Conservation (phyloP, 2,888 invertebrate genomes). For the Rosalia funebris region DNA sequence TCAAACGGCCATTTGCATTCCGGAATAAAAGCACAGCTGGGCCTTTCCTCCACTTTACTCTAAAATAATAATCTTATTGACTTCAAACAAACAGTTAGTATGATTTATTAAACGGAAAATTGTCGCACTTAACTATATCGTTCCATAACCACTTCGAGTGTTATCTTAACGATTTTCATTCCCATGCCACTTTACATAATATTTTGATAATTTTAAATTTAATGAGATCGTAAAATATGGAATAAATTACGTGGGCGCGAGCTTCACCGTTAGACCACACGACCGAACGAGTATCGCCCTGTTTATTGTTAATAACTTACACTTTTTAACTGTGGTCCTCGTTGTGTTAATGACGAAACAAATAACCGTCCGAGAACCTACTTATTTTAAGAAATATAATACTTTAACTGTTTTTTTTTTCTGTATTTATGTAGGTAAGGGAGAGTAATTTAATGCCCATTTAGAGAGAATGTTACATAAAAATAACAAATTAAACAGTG, state of each 20-base stretch:
- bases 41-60: background rate
- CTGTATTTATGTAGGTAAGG: too few species aligned
- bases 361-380: background rate
- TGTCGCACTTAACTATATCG: background rate
- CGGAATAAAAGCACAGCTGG: background rate
- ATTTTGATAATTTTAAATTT: slow-evolving; percentile 11
- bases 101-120: background rate
- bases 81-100: background rate
- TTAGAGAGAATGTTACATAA: too few species aligned
- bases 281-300: background rate
- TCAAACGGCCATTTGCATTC: background rate
- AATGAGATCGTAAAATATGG: slow-evolving; percentile 4
- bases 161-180: slow-evolving; percentile 10
- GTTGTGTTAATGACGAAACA: background rate
- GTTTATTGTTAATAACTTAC: slow-evolving; percentile 5
- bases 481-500: too few species aligned
- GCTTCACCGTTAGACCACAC: background rate
- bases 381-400: slow-evolving; percentile 1
- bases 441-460: too few species aligned
- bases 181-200: slow-evolving; percentile 6
- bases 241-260: slow-evolving; percentile 3
- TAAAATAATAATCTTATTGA: background rate
- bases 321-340: background rate
- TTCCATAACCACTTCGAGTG: background rate
- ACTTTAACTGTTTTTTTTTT: background rate